Conservation (phyloP, 1,140 invertebrate species). For the Doryteuthis pealeii region DNA sequence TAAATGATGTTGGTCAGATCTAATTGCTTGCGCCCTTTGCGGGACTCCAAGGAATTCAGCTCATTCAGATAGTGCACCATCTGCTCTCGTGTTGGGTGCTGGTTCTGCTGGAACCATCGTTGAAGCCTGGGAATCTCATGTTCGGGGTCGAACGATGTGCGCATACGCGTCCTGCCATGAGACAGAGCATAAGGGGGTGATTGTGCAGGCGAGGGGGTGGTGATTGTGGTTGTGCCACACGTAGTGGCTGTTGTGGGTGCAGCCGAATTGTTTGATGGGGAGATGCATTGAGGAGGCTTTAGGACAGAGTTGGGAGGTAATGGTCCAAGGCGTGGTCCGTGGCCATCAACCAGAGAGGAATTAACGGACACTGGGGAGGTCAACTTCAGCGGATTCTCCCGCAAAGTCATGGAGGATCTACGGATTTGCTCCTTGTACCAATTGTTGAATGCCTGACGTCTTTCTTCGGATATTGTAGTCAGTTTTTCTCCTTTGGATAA, state of each 20-base stretch:
- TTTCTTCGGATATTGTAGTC: conserved; percentile 52
- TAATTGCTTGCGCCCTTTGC: conserved; percentile 83
- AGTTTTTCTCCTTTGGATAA: conserved; percentile 48
- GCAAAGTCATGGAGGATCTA: conserved; percentile 24
- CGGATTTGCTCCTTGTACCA: conserved; percentile 59
- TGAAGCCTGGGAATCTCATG: conserved; percentile 91
- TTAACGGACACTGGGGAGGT: conserved; percentile 5
- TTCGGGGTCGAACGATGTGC: conserved; percentile 89
- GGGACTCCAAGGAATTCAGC: conserved; percentile 86
- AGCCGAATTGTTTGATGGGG: conserved; percentile 13
- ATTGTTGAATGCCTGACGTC: conserved; percentile 55
- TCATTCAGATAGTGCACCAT: conserved; percentile 94
- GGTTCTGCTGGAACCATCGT: conserved; percentile 92
- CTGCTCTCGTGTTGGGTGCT: conserved; percentile 79
- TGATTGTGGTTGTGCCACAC: not conserved
- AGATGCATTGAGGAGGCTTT: not conserved
- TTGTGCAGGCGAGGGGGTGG: conserved; percentile 11
- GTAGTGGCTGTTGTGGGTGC: conserved; percentile 20
- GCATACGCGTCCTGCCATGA: conserved; percentile 54
- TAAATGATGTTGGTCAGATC: conserved; percentile 98
- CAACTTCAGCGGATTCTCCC: conserved; percentile 4
- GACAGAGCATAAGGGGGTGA: conserved; percentile 22
- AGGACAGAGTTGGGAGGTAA: conserved; percentile 17
- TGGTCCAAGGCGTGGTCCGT: conserved; percentile 10
- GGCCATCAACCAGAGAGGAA: conserved; percentile 9